Evolutionary conservation across 2,888 invertebrate genomes (phyloP).

Genomic region (Aspidiotus rigidus): DNA sequence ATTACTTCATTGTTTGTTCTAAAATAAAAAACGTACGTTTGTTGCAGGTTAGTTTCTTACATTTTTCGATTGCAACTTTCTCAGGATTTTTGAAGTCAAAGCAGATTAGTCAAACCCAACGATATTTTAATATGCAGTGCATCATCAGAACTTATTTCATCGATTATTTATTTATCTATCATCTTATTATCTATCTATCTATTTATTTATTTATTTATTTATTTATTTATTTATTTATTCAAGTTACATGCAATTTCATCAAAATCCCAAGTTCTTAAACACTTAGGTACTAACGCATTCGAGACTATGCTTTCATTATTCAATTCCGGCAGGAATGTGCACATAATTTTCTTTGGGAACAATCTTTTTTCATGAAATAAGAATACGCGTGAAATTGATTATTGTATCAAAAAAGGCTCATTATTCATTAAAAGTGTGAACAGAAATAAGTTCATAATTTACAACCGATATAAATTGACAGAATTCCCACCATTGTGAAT

Average conservation of each 20-base stretch:
- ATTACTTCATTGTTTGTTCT: conserved; percentile 15
- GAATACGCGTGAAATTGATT: too few species aligned
- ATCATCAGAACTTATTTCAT: conserved; percentile 5
- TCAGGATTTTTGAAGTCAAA: conserved; percentile 11
- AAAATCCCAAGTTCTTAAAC: conserved; percentile 10
- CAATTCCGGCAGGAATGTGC: too few species aligned
- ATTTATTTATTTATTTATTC: conserved; percentile 3
- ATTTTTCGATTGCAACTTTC: conserved; percentile 14
- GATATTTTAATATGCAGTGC: conserved; percentile 7
- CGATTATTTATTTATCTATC: conserved; percentile 7
- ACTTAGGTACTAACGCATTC: background rate
- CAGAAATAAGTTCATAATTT: too few species aligned
- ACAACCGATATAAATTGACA: too few species aligned
- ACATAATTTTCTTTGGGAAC: too few species aligned
- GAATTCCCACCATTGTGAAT: too few species aligned
- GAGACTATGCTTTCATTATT: too few species aligned
- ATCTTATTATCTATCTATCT: too few species aligned
- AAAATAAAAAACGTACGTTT: conserved; percentile 11
- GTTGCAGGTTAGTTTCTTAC: conserved; percentile 10
- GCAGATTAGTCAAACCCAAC: conserved; percentile 11
- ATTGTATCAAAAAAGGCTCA: too few species aligned
- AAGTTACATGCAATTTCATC: conserved; percentile 14
- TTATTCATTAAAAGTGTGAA: too few species aligned
- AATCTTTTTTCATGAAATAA: too few species aligned
- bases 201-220: too few species aligned